phyloP scores from a whole-genome alignment of 2,113 vertebrate species.

The Chelonoidis abingdonii region DNA sequence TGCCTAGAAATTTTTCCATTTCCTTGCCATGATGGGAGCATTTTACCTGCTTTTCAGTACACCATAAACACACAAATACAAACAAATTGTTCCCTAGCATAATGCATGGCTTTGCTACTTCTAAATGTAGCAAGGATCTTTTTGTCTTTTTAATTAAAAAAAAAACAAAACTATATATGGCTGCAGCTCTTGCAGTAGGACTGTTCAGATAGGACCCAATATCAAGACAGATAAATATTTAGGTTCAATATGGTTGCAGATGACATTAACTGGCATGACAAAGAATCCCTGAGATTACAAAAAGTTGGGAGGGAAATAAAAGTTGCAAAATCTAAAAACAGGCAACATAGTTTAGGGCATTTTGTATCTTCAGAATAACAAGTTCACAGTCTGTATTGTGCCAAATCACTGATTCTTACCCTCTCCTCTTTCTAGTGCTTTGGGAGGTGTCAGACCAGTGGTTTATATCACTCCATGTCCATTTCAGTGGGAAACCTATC shows the following conservation, averaged over 20 bases:
- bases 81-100: not conserved
- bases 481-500: not conserved
- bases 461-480: constrained; percentile 17
- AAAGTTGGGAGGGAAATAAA: not conserved
- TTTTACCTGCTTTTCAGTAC: not conserved
- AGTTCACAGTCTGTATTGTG: not conserved
- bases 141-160: not conserved
- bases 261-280: not conserved
- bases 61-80: not conserved
- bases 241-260: not conserved
- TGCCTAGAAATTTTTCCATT: not conserved
- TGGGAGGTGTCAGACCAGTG: constrained; percentile 3
- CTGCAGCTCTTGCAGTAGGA: not conserved
- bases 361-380: not conserved
- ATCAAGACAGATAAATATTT: not conserved
- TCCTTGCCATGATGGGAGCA: not conserved
- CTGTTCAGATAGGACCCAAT: not conserved
- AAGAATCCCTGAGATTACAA: not conserved
- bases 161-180: not conserved
- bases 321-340: not conserved
- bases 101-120: not conserved
- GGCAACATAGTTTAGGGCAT: not conserved
- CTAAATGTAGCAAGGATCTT: not conserved
- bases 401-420: not conserved
- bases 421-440: not conserved